Evolutionary conservation across 2,113 vertebrate species (phyloP).

Genomic region (Chelonoidis abingdonii): DNA sequence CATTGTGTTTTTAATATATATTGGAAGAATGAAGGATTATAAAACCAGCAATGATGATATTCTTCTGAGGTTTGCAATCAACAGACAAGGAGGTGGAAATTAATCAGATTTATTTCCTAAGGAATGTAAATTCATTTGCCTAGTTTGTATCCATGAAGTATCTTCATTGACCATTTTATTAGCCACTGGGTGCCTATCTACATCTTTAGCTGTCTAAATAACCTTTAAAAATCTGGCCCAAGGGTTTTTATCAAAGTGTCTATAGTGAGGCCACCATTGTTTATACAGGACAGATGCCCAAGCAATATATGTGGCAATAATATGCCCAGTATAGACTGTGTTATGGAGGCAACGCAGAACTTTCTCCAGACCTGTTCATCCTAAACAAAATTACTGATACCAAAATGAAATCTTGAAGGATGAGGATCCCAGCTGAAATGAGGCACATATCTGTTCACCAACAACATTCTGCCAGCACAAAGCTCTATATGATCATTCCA

Average conservation of each 20-base stretch:
- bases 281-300: neutral
- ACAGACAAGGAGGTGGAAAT: slow-evolving; percentile 40
- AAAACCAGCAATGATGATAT: slow-evolving; percentile 24
- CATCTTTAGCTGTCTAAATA: neutral
- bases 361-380: neutral
- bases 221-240: neutral
- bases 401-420: neutral
- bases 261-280: neutral
- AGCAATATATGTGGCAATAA: neutral
- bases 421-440: neutral
- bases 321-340: neutral
- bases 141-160: neutral
- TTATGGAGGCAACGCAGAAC: no score
- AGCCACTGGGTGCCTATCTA: neutral
- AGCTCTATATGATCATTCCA: neutral
- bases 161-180: neutral
- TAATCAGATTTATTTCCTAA: slow-evolving; percentile 36
- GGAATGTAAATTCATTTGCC: slow-evolving; percentile 3
- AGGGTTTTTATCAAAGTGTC: neutral
- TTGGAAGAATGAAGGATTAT: neutral
- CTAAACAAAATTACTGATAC: neutral
- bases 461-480: neutral
- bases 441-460: neutral
- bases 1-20: neutral
- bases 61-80: slow-evolving; percentile 29